phyloP scores from a whole-genome alignment of 2,113 vertebrate species.

The Platichthys flesus region DNA sequence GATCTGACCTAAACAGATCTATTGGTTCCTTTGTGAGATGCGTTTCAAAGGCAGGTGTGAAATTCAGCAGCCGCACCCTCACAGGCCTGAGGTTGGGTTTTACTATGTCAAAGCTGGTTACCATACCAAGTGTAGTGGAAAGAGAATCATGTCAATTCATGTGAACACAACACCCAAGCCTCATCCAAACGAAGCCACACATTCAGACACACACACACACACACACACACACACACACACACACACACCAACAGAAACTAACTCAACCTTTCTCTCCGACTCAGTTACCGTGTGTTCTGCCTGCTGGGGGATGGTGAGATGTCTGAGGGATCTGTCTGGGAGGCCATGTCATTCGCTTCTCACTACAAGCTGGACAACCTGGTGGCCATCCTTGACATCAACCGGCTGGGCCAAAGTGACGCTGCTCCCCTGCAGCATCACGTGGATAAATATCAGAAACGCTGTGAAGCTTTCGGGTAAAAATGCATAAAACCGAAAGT shows the following conservation, averaged over 20 bases:
- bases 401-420: constrained; percentile 95
- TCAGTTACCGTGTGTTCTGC: constrained; percentile 92
- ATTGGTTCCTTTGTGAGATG: not conserved
- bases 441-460: constrained; percentile 93
- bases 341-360: constrained; percentile 96
- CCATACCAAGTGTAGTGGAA: constrained; percentile 20
- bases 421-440: constrained; percentile 93
- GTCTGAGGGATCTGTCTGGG: constrained; percentile 95
- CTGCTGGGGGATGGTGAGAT: constrained; percentile 94
- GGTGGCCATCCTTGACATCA: constrained; percentile 93
- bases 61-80: constrained; percentile 37
- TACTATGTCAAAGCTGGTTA: constrained; percentile 40
- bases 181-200: not conserved
- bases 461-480: constrained; percentile 95
- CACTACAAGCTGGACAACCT: constrained; percentile 96
- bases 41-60: constrained; percentile 44
- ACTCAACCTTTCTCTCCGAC: constrained; percentile 16
- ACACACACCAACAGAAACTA: not conserved
- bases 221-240: constrained; percentile 1
- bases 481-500: constrained; percentile 22
- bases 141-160: constrained; percentile 23
- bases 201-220: constrained; percentile 7
- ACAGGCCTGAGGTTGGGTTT: constrained; percentile 27
- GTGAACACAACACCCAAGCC: not conserved
- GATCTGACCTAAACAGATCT: not conserved